Evolutionary conservation across 1,140 invertebrate species (phyloP).

Genomic region (Drosophila subpulchrella): DNA sequence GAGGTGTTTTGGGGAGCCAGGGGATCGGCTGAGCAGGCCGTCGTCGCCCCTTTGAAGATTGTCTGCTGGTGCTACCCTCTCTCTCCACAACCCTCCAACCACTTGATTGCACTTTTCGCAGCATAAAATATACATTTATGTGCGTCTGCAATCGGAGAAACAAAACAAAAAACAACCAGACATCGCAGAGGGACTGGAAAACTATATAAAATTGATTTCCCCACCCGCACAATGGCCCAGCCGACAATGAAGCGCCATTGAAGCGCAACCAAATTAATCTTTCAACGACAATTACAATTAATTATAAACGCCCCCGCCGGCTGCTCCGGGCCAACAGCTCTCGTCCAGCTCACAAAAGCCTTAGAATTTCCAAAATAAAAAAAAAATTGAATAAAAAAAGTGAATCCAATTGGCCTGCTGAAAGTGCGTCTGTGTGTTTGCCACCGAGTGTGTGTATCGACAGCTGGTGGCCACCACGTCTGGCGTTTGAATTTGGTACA

Average conservation of each 20-base stretch:
- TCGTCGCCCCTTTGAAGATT: constrained; percentile 77
- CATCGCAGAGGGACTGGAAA: constrained; percentile 32
- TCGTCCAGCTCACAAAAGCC: constrained; percentile 58
- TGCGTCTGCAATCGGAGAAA: constrained; percentile 24
- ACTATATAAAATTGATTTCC: constrained; percentile 80
- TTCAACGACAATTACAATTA: constrained; percentile 83
- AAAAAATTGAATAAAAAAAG: constrained; percentile 11
- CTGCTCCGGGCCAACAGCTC: constrained; percentile 37
- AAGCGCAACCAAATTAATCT: constrained; percentile 83
- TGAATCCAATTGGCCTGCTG: constrained; percentile 29
- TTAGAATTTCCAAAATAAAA: constrained; percentile 42
- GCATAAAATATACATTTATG: constrained; percentile 82
- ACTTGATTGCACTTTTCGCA: constrained; percentile 82
- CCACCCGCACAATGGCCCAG: constrained; percentile 51
- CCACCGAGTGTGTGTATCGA: constrained; percentile 48
- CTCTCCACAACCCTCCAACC: constrained; percentile 40
- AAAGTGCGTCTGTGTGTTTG: constrained; percentile 19
- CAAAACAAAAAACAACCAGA: constrained; percentile 20
- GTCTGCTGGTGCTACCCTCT: constrained; percentile 30
- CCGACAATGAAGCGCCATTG: constrained; percentile 81
- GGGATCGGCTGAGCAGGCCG: constrained; percentile 38
- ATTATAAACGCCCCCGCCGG: constrained; percentile 78
- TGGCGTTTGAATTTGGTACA: constrained; percentile 54
- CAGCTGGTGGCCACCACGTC: constrained; percentile 66
- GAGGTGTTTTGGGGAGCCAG: not conserved